phyloP scores from a whole-genome alignment of 2,113 vertebrate genomes.

The Antennarius striatus region DNA sequence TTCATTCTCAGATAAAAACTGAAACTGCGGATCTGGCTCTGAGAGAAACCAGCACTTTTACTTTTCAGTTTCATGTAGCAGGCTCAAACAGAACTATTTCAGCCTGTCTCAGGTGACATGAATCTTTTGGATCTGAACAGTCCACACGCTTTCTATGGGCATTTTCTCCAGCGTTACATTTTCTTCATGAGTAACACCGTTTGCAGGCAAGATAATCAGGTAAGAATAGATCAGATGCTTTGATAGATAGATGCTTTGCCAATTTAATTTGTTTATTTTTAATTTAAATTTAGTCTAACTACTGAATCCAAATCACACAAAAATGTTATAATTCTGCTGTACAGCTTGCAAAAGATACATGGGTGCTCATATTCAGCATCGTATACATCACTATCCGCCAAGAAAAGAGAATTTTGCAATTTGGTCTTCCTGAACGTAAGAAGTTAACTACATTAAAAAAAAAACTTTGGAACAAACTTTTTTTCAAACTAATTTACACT shows the following conservation, averaged over 20 bases:
- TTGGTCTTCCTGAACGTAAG: no score
- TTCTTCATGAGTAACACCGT: constrained; percentile 24
- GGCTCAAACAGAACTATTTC: constrained; percentile 36
- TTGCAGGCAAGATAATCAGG: constrained; percentile 32
- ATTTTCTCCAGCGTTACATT: constrained; percentile 31
- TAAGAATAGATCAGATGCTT: constrained; percentile 23
- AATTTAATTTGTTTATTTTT: constrained; percentile 7
- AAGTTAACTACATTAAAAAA: no score
- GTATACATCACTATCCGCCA: no score
- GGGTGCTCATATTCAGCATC: no score
- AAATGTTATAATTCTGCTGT: background rate
- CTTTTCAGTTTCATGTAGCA: constrained; percentile 21
- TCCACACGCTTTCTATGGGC: constrained; percentile 7
- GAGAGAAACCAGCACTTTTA: constrained; percentile 42
- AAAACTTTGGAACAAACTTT: no score
- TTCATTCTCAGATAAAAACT: constrained; percentile 35
- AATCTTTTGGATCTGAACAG: constrained; percentile 37
- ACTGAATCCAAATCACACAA: constrained; percentile 9
- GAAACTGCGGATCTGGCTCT: constrained; percentile 33
- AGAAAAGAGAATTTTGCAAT: no score
- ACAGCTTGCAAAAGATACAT: background rate
- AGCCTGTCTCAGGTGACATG: constrained; percentile 61
- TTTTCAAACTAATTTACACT: no score
- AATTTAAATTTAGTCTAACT: no score
- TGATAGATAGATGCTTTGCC: background rate